A percentile compares a stretch with the other conserved stretches of the same genome.
Evolutionary conservation across 2,888 invertebrate genomes (phyloP).

Genomic region (Encarsia formosa): DNA sequence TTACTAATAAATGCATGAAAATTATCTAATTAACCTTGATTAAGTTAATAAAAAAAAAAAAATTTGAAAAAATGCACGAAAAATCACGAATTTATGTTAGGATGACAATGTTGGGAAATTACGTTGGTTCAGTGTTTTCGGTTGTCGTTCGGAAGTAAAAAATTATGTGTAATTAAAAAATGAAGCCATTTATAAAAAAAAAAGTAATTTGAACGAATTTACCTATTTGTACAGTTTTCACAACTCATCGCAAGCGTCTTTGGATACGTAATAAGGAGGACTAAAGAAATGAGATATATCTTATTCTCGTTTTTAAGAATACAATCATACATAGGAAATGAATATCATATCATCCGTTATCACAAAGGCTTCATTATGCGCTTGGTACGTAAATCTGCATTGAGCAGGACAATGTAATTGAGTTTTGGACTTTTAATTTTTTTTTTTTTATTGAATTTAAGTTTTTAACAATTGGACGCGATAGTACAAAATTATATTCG

Average conservation of each 20-base stretch:
- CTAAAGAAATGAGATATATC: constrained; percentile 11
- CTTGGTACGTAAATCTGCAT: constrained; percentile 19
- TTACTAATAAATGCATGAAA: too few relatives aligned
- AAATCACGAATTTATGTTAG: too few relatives aligned
- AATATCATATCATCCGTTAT: constrained; percentile 13
- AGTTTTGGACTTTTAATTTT: background rate
- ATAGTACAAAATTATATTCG: too few relatives aligned
- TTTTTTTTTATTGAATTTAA: constrained; percentile 5
- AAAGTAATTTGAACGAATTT: constrained; percentile 25
- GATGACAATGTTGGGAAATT: too few relatives aligned
- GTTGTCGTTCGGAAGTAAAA: too few relatives aligned
- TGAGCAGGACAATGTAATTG: background rate
- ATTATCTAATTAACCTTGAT: too few relatives aligned
- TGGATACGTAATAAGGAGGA: constrained; percentile 35
- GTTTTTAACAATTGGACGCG: too few relatives aligned
- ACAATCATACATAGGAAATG: constrained; percentile 6
- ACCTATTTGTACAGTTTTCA: constrained; percentile 41
- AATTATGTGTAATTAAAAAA: too few relatives aligned
- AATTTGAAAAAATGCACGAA: too few relatives aligned
- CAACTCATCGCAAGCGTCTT: constrained; percentile 45
- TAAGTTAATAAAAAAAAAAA: too few relatives aligned
- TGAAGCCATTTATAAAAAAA: too few relatives aligned
- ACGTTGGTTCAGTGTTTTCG: too few relatives aligned
- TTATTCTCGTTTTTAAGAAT: constrained; percentile 11
- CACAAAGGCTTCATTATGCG: constrained; percentile 16